A percentile compares a stretch with the other conserved stretches of the same genome.
phyloP scores from a whole-genome alignment of 2,797 vertebrate genomes.

The Triplophysa yarkandensis region DNA sequence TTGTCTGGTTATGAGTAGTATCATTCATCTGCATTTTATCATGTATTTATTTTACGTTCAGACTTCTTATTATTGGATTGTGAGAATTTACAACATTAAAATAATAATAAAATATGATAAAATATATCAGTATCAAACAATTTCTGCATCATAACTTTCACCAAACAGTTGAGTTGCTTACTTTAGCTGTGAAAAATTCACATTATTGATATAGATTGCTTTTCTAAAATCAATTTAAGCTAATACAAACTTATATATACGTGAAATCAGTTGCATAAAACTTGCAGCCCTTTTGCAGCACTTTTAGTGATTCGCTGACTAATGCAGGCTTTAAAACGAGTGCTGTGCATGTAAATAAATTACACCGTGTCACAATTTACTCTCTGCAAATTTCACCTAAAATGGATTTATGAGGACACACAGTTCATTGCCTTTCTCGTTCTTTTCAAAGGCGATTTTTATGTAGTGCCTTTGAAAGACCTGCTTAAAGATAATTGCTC shows the following conservation, averaged over 20 bases:
- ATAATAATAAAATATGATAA: too few species aligned
- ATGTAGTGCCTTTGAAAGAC: neutral
- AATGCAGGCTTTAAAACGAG: neutral
- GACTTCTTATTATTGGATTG: too few species aligned
- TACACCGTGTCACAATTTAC: neutral
- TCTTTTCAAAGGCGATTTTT: neutral
- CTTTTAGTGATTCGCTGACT: neutral
- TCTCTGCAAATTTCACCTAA: neutral
- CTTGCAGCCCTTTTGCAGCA: neutral
- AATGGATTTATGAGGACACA: neutral
- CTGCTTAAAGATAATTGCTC: conserved; percentile 5
- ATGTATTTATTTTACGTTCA: too few species aligned
- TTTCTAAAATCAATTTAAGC: too few species aligned
- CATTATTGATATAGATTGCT: too few species aligned
- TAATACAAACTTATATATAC: neutral
- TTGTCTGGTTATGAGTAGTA: neutral
- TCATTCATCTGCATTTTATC: too few species aligned
- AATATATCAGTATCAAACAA: too few species aligned
- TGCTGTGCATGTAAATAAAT: neutral
- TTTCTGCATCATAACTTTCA: too few species aligned
- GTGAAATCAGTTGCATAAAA: neutral
- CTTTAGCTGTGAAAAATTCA: too few species aligned
- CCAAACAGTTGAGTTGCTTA: too few species aligned
- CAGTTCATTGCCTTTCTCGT: neutral
- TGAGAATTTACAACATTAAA: too few species aligned